These are phyloP conservation scores for Coryphaenoides rupestris DNA, from an alignment of 2,113 vertebrate species.

Conservation along the genomic window DNA sequence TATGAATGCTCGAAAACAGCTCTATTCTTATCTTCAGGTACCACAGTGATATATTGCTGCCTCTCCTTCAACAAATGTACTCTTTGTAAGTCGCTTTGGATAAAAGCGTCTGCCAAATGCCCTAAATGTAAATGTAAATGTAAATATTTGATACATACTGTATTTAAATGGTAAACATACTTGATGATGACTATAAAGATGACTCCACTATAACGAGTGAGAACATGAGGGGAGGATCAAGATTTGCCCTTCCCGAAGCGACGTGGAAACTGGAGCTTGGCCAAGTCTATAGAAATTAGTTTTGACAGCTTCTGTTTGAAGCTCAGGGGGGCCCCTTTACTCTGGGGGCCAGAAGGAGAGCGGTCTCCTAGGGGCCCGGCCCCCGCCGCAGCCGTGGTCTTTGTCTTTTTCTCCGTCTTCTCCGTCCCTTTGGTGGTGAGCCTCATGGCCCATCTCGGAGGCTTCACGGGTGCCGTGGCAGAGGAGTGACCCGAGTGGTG, in stretches of 20 bases:
- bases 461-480: constrained; percentile 9
- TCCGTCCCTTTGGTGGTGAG: constrained; percentile 11
- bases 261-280: constrained; percentile 47
- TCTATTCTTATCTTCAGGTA: too few relatives aligned
- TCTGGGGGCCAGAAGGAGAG: constrained; percentile 13
- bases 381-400: constrained; percentile 36
- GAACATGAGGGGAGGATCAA: constrained; percentile 23
- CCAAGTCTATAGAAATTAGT: constrained; percentile 65
- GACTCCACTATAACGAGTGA: constrained; percentile 29
- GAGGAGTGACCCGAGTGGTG: neutral
- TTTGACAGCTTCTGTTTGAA: constrained; percentile 72
- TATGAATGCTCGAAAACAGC: too few relatives aligned
- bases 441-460: neutral
- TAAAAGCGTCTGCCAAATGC: too few relatives aligned
- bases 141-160: too few relatives aligned
- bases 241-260: constrained; percentile 19
- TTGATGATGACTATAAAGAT: too few relatives aligned
- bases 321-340: constrained; percentile 43
- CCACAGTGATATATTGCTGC: too few relatives aligned
- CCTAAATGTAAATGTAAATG: too few relatives aligned
- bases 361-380: constrained; percentile 4
- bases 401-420: constrained; percentile 21
- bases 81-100: too few relatives aligned
- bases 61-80: too few relatives aligned
- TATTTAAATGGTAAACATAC: too few relatives aligned